Conservation (phyloP, 2,113 vertebrate genomes). For the Clarias batrachus region DNA sequence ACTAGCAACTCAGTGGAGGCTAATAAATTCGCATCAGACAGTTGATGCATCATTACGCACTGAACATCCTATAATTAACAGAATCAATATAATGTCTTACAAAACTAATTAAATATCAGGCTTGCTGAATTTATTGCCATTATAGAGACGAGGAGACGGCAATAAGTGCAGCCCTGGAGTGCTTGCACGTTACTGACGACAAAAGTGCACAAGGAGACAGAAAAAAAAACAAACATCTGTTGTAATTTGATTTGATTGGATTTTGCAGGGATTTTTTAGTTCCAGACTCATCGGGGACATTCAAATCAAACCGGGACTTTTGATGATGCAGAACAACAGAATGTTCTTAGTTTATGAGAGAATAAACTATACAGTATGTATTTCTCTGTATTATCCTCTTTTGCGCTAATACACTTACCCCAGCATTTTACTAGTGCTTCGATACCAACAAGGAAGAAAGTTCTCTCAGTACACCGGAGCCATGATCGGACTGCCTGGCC, state of each 20-base stretch:
- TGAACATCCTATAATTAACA: conserved; percentile 20
- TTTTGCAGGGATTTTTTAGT: background rate
- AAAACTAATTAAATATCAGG: conserved; percentile 30
- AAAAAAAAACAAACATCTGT: conserved; percentile 11
- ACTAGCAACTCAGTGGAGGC: background rate
- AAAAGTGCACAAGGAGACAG: background rate
- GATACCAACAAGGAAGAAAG: no score
- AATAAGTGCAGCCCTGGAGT: conserved; percentile 20
- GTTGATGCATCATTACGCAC: conserved; percentile 19
- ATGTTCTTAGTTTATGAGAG: no score
- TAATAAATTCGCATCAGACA: conserved; percentile 17
- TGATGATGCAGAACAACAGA: no score
- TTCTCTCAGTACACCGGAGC: no score
- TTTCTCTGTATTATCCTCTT: no score
- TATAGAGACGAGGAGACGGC: conserved; percentile 9
- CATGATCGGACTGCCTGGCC: no score
- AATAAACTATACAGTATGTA: no score
- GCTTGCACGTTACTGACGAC: conserved; percentile 14
- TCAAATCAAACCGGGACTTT: no score
- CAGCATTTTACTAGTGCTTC: no score
- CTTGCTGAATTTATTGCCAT: conserved; percentile 26
- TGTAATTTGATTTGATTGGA: background rate
- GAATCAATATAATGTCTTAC: conserved; percentile 27
- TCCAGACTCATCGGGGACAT: background rate
- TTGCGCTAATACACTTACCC: no score